These are phyloP conservation scores for Sphaerophoria rueppellii DNA, from an alignment of 2,888 invertebrate genomes.

Conservation along the genomic window DNA sequence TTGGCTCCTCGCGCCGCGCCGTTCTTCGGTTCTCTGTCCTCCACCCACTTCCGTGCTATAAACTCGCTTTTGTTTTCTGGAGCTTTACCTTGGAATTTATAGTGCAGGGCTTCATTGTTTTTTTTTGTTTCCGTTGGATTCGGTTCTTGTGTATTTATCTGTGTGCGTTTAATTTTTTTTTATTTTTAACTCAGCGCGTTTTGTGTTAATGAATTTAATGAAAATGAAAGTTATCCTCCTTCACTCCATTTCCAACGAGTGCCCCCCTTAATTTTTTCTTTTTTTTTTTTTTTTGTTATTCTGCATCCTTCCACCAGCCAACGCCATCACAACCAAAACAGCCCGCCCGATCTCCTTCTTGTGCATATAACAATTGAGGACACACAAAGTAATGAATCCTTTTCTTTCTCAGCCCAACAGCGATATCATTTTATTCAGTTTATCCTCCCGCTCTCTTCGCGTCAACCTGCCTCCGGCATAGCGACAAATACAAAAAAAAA, in stretches of 20 bases:
- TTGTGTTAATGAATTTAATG: conserved; percentile 72
- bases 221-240: conserved; percentile 67
- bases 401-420: conserved; percentile 52
- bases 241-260: background rate
- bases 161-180: background rate
- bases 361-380: conserved; percentile 57
- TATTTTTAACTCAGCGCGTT: conserved; percentile 27
- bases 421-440: conserved; percentile 58
- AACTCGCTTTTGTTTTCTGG: conserved; percentile 36
- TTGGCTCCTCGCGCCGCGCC: background rate
- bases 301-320: background rate
- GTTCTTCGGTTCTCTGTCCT: background rate
- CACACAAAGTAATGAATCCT: conserved; percentile 72
- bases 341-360: background rate
- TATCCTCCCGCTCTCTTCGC: too few species aligned
- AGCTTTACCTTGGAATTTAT: conserved; percentile 56
- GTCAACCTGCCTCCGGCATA: conserved; percentile 38
- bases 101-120: conserved; percentile 52
- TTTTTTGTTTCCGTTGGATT: conserved; percentile 6
- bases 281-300: too few species aligned
- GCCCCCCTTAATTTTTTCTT: too few species aligned
- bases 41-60: conserved; percentile 6
- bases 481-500: conserved; percentile 4
- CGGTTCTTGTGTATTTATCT: background rate
- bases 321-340: background rate